phyloP scores from a whole-genome alignment of 2,113 vertebrate species.

The Miniopterus natalensis region DNA sequence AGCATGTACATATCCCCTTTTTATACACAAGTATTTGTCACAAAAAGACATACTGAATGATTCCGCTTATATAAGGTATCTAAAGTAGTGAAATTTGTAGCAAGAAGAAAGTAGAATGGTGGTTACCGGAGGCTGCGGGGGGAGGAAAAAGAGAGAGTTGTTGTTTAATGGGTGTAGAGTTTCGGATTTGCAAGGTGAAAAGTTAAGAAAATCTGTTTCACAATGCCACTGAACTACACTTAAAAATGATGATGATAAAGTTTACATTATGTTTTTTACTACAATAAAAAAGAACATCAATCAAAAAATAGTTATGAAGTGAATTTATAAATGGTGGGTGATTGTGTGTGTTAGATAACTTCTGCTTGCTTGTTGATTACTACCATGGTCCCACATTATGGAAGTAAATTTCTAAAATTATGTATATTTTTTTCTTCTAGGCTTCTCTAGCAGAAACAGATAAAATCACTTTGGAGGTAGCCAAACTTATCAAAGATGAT shows the following conservation, averaged over 20 bases:
- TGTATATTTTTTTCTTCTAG: constrained; percentile 84
- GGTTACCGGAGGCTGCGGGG: background rate
- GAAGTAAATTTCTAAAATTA: constrained; percentile 55
- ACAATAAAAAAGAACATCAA: background rate
- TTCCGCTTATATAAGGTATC: background rate
- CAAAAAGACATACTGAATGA: background rate
- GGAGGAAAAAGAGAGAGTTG: background rate
- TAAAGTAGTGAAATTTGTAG: constrained; percentile 36
- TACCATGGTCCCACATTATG: background rate
- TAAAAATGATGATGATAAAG: constrained; percentile 5
- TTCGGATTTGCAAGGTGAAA: constrained; percentile 7
- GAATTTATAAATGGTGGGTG: constrained; percentile 31
- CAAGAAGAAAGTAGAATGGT: background rate
- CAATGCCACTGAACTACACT: background rate
- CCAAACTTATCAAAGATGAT: constrained; percentile 98
- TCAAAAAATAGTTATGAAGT: background rate
- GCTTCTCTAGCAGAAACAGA: constrained; percentile 98
- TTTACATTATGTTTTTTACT: background rate
- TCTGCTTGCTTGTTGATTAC: constrained; percentile 16
- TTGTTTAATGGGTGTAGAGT: background rate
- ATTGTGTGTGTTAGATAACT: background rate
- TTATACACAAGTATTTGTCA: background rate
- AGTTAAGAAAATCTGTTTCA: constrained; percentile 15
- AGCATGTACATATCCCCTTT: background rate
- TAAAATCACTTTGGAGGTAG: constrained; percentile 99